Base-by-base conservation (phyloP, 2,888 invertebrate genomes). In the Hirtodrosophila trivittata region DNA sequence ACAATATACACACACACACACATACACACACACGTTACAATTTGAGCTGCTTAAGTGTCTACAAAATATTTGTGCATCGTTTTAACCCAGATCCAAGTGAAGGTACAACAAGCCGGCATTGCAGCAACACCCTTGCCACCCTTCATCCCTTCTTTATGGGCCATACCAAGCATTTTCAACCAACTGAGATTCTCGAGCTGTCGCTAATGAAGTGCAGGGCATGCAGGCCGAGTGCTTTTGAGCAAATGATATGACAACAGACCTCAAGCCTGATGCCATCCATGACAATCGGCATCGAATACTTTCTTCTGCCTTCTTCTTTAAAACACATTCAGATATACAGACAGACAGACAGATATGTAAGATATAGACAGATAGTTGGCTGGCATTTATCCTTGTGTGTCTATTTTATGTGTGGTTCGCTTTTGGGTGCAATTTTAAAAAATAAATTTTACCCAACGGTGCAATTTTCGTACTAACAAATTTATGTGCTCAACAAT, bases 401-500 rank as follows among this genome's bases (percentile, higher is more conserved):
- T 56, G 56, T 41, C 43, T 49, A 47, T 30, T 56, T 62, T 59
- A 66, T 54, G 49, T 66, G 59, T 37, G 38, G 50, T 65, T 57
- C 59, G 50, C 62, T 57, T 63, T 68, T 52, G 54, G 60, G 46
- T 77, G 81, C 76, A 80, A 77, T 77, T 77, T 67, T 60, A 63
- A 39, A 35, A 75, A 83, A 86, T 86, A 83, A 74, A 82, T 82
- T 82, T 82, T 46, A 69, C 81, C 81, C 86, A 78, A 68, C 69
- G 81, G 81, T 78, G 83, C 81, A 83, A 82, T 86, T 82, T 80
- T 66, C 63, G 46, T 62, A 56, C 77, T 72, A 86, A 86, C 82
- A 80, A 83, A 82, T 82, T 82, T 86, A 82, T 82, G 81, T 83
- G 80, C 75, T 64, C 77, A 70, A 74, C 82, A 86, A 82, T 82